Evolutionary conservation across 2,113 vertebrate genomes (phyloP).

Genomic region (Platysternon megacephalum): DNA sequence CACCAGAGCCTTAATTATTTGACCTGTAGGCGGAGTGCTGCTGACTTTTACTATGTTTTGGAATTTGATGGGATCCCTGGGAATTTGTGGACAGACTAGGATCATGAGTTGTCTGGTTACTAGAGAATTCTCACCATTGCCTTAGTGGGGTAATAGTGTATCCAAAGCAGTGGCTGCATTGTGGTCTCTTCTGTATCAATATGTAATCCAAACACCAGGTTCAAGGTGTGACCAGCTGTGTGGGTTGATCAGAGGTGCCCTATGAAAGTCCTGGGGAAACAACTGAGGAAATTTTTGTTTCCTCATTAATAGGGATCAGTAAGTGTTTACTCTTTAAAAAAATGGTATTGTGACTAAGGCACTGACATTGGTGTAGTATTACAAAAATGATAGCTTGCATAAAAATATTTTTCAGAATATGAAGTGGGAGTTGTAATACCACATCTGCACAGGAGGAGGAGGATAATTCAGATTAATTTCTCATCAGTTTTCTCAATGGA

Average conservation of each 20-base stretch:
- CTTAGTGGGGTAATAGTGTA: background rate
- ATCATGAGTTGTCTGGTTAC: slow-evolving; percentile 23
- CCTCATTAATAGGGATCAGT: background rate
- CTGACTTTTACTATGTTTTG: background rate
- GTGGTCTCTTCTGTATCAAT: background rate
- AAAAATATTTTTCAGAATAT: background rate
- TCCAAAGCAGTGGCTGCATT: background rate
- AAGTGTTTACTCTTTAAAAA: background rate
- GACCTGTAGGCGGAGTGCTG: background rate
- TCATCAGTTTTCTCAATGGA: background rate
- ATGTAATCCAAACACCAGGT: background rate
- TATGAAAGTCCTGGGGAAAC: background rate
- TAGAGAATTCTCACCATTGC: background rate
- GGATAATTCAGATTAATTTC: background rate
- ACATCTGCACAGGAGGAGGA: background rate
- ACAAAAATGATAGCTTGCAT: background rate
- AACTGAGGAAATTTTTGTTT: background rate
- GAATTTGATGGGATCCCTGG: slow-evolving; percentile 13
- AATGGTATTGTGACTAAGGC: background rate
- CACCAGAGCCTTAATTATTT: slow-evolving; percentile 35
- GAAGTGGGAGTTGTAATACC: background rate
- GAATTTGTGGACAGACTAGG: background rate
- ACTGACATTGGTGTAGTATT: background rate
- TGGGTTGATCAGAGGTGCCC: background rate
- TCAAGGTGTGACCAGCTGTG: background rate